Evolutionary conservation across 1,140 invertebrate species (phyloP), one percentile per base, ranked within the genome.

Genomic region (Lepidurus arcticus): DNA sequence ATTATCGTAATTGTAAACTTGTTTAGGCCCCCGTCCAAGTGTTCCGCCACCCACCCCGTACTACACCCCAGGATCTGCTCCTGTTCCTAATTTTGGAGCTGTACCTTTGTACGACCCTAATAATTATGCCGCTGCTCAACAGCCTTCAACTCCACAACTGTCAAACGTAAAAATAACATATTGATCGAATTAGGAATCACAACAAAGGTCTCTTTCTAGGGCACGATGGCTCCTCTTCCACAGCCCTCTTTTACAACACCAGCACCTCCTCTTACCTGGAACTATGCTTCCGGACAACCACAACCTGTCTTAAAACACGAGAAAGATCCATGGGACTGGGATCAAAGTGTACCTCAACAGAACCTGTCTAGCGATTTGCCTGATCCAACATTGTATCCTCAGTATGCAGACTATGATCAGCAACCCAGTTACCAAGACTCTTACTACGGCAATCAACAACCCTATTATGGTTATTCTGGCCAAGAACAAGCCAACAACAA

Each of bases 301-400:
- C 76, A 76, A 76, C 21, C 21, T 13, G 44, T 42, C 44, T 24
- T 44, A 44, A 45, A 45, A 45, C n/a, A 45, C 8, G 65, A 45
- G 8, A 45, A 76, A 76, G 76, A 76, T 13, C 65, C 76, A 4
- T 76, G 76, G 76, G 44, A 76, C 26, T 76, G 76, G 76, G 76
- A 76, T 26, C 44, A 76, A 26, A 45, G 65, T 6, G 45, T 45
- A 3, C 8, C 53, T 9, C 53, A 65, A 16, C 53, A 13, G 6
- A 65, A 13, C 5, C 16, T 7, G 53, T n/a, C 53, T 0, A 65
- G 53, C 53, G 4, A 65, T 21, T 13, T 65, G 21, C 53, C 53
- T 7, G 53, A 65, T n/a, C 16, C 53, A 21, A 65, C 16, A n/a
- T 21, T 7, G 53, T 65, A 65, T 21, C 21, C 53, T 16, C 53